Percentiles rank a stretch among this genome's conserved stretches.
phyloP scores from a whole-genome alignment of 2,113 vertebrate genomes.

The Halichoeres trimaculatus region DNA sequence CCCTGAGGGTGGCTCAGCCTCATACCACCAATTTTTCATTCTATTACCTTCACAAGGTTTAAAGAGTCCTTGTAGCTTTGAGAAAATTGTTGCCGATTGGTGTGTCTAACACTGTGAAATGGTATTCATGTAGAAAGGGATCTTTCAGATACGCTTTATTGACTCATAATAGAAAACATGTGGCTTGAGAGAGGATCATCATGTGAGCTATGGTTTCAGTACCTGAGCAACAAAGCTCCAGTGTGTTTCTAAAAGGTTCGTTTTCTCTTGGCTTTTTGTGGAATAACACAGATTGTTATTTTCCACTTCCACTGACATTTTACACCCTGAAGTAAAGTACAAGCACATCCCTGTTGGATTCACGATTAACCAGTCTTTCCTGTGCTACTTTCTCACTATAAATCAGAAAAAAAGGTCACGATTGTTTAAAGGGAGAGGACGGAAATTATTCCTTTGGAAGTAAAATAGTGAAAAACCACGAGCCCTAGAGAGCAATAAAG shows the following conservation, averaged over 20 bases:
- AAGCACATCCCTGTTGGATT: constrained; percentile 4
- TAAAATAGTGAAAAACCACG: constrained; percentile 58
- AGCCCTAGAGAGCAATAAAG: constrained; percentile 65
- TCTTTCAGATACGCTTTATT: constrained; percentile 12
- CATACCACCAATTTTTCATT: background rate
- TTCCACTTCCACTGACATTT: constrained; percentile 23
- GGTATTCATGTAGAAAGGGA: constrained; percentile 10
- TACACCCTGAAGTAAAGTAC: constrained; percentile 27
- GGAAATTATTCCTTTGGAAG: constrained; percentile 62
- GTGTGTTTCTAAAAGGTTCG: background rate
- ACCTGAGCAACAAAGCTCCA: background rate
- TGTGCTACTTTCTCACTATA: constrained; percentile 10
- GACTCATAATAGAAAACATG: constrained; percentile 8
- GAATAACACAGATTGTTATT: constrained; percentile 9
- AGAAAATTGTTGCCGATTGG: background rate
- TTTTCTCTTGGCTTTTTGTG: constrained; percentile 7
- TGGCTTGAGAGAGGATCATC: constrained; percentile 25
- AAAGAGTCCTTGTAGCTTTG: constrained; percentile 6
- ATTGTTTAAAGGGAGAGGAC: constrained; percentile 47
- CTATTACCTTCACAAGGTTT: constrained; percentile 11
- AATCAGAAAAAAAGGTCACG: constrained; percentile 31
- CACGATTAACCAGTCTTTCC: constrained; percentile 12
- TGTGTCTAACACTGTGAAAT: constrained; percentile 41
- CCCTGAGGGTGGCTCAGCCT: background rate
- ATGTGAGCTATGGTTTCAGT: background rate